These are phyloP conservation scores for Centrocercus urophasianus DNA, from an alignment of 2,113 vertebrate genomes.

Conservation along the genomic window DNA sequence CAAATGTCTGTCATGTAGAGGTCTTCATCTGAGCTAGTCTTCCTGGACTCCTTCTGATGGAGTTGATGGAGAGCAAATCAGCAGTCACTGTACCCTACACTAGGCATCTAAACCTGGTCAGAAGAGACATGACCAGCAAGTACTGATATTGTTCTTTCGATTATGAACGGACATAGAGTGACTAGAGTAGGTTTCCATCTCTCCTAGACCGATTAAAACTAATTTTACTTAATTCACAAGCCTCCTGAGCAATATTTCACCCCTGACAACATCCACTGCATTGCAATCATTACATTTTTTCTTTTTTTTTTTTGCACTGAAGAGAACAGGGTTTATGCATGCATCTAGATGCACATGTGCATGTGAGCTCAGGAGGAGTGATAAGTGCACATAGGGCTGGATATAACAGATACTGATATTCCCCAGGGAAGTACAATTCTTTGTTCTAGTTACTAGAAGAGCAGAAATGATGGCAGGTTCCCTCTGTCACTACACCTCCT, in stretches of 20 bases:
- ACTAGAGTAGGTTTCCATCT: neutral
- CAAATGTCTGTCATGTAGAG: neutral
- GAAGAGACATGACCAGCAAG: neutral
- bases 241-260: neutral
- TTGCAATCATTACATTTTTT: neutral
- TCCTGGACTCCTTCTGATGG: neutral
- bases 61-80: neutral
- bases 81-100: neutral
- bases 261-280: accelerated
- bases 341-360: neutral
- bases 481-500: conserved; percentile 19
- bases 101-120: accelerated
- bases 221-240: neutral
- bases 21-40: neutral
- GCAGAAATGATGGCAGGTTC: conserved; percentile 6
- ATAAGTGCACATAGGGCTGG: neutral
- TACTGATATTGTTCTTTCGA: neutral
- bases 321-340: neutral
- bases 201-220: neutral
- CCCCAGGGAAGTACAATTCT: neutral
- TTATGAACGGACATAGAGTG: neutral
- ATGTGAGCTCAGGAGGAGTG: neutral
- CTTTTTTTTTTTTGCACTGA: neutral
- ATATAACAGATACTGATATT: neutral
- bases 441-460: conserved; percentile 8